Base-by-base conservation (phyloP, 2,113 vertebrate species). In the Melanostigma gelatinosum region DNA sequence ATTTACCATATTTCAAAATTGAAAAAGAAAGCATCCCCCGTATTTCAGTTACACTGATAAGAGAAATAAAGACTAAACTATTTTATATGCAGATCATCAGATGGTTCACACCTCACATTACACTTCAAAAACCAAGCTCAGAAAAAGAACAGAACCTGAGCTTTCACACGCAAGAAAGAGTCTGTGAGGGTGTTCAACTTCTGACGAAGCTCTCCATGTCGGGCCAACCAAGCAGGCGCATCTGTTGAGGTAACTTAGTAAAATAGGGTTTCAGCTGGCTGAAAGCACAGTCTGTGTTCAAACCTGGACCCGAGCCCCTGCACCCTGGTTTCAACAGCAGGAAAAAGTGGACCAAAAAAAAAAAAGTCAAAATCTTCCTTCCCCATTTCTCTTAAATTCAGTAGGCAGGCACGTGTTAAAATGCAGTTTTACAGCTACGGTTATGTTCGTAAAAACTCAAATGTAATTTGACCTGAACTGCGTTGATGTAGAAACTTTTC, bases 161-260 rank as follows among this genome's bases (percentile, higher is more conserved):
- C 52, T 79, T 73, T 71, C 4, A 46, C 24, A 4, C 44, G 16
- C 12, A 34, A 46, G 9, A 60, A 57, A 40, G 6, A 86, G 27
- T 29, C 44, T 4, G 8, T 24, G 52, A 60, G n/a, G 27, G 38
- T 29, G 38, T 64, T 70, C 8, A 44, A 12, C 27, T 60, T 11
- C 32, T 40, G 44, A 38, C 46, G 54, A 64, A 67, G 55, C 27
- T 71, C 5, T 1, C 24, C 65, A 69, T 18, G 18, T 63, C 13
- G 16, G 65, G 36, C 32, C 75, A 54, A 79, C 50, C 63, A 79
- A 60, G 77, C 95, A 95, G 95, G 95, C 96, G 95, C 93, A 96
- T 96, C 95, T 96, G 95, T 96, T 95, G 83, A 97, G 89, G 93
- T 95, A 95, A 96, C 96, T 97, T 62, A 95, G 94, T 94, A 15